phyloP scores from a whole-genome alignment of 2,113 vertebrate genomes.

The Myocastor coypus region DNA sequence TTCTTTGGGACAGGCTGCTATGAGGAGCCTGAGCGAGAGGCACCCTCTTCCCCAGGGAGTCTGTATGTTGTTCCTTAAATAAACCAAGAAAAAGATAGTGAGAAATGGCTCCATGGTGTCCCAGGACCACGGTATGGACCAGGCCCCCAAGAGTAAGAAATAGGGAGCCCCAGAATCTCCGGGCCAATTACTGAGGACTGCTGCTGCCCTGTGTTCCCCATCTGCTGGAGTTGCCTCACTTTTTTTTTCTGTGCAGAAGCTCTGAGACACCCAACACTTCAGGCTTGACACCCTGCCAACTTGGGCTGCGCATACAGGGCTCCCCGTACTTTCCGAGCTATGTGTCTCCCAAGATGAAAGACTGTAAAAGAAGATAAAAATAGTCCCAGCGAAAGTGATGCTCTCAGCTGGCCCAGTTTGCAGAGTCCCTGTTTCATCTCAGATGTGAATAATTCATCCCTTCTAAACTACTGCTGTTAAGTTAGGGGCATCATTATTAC shows the following conservation, averaged over 20 bases:
- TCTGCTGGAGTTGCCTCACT: not conserved
- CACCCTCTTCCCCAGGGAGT: too few relatives aligned
- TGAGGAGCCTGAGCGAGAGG: fast-evolving
- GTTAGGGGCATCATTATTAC: conserved; percentile 79
- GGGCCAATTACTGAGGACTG: fast-evolving
- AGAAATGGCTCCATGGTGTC: too few relatives aligned
- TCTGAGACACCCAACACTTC: conserved; percentile 30
- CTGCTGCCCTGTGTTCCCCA: fast-evolving
- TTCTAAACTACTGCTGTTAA: conserved; percentile 71
- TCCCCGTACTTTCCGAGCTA: conserved; percentile 47
- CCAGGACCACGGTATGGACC: fast-evolving
- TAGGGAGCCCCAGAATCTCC: not conserved
- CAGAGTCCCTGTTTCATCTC: conserved; percentile 77
- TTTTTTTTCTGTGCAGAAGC: conserved; percentile 55
- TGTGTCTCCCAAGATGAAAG: conserved; percentile 82
- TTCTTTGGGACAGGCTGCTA: too few relatives aligned
- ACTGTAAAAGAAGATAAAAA: conserved; percentile 78
- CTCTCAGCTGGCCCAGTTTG: conserved; percentile 80
- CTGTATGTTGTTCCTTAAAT: fast-evolving
- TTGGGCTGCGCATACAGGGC: conserved; percentile 61
- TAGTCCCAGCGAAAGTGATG: conserved; percentile 76
- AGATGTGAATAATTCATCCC: conserved; percentile 82
- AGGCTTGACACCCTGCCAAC: conserved; percentile 72
- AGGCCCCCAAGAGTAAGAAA: not conserved
- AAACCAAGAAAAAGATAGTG: not conserved